A percentile compares a stretch with the other conserved stretches of the same genome.
Evolutionary conservation across 1,140 invertebrate genomes (phyloP).

Genomic region (Steinernema feltiae): DNA sequence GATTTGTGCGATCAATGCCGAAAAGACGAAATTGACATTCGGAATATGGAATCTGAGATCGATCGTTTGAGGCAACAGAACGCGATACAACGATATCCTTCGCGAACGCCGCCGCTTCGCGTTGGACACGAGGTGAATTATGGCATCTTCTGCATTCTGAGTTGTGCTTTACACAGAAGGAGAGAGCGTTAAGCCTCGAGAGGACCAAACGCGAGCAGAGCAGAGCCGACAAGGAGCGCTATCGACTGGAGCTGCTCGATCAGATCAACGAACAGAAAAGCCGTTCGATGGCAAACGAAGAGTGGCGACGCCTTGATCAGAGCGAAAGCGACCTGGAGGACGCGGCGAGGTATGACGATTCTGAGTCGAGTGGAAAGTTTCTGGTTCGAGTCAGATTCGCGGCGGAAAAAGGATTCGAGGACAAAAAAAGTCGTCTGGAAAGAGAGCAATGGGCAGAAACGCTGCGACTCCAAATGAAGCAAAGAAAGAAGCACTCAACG

Average conservation of each 20-base stretch:
- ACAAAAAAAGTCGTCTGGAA: not conserved
- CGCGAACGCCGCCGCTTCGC: not conserved
- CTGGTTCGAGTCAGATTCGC: not conserved
- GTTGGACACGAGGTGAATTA: no score
- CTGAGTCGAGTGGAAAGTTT: not conserved
- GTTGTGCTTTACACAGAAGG: not conserved
- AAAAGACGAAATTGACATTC: not conserved
- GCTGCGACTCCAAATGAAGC: not conserved
- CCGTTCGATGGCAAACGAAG: not conserved
- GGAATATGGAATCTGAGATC: not conserved
- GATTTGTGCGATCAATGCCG: not conserved
- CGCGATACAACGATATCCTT: not conserved
- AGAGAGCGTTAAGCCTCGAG: not conserved
- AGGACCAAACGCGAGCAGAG: not conserved
- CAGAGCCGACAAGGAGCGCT: not conserved
- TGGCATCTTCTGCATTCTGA: not conserved
- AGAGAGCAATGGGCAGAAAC: not conserved
- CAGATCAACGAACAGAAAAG: not conserved
- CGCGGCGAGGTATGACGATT: not conserved
- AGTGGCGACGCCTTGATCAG: not conserved
- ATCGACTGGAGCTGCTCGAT: not conserved
- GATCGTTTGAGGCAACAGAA: not conserved
- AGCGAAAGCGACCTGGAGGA: constrained; percentile 9
- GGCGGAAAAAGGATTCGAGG: not conserved
- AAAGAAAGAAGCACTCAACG: not conserved